Conservation (phyloP, 2,797 vertebrate genomes). For the Poeciliopsis gracilis region DNA sequence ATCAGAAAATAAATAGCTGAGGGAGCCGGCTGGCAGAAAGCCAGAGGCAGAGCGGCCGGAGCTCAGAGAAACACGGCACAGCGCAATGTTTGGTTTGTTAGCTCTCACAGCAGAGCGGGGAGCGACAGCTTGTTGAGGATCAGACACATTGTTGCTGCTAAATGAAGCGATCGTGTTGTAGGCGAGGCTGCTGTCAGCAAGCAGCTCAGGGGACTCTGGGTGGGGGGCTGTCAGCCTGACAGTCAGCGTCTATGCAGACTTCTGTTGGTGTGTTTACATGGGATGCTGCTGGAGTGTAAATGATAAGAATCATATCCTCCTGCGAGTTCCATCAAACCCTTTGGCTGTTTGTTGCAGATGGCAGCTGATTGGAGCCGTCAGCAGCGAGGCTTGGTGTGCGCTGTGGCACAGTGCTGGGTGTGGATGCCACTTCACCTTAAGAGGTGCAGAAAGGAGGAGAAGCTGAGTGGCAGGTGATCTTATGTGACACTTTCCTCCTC, state of each 20-base stretch:
- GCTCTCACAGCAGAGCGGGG: conserved; percentile 42
- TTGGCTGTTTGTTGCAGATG: conserved; percentile 29
- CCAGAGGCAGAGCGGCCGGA: conserved; percentile 26
- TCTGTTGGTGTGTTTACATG: conserved; percentile 63
- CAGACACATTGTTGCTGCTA: conserved; percentile 78
- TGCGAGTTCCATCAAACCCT: conserved; percentile 17
- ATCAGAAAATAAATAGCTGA: conserved; percentile 22
- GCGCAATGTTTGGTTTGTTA: conserved; percentile 29
- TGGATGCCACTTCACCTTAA: conserved; percentile 75
- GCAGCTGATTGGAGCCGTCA: conserved; percentile 32
- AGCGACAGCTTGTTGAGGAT: conserved; percentile 73
- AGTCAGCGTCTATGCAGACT: conserved; percentile 10
- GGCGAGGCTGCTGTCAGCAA: conserved; percentile 59
- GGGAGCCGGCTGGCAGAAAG: conserved; percentile 30
- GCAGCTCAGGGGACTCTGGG: conserved; percentile 8
- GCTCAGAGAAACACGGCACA: conserved; percentile 9
- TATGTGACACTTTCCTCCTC: conserved; percentile 36
- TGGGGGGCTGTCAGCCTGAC: background rate
- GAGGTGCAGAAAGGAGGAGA: conserved; percentile 71
- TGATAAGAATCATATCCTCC: conserved; percentile 47
- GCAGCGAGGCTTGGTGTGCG: conserved; percentile 27
- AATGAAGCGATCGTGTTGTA: conserved; percentile 75
- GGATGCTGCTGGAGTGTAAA: conserved; percentile 62
- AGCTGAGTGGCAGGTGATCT: conserved; percentile 53
- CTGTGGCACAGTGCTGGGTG: conserved; percentile 52